These are phyloP conservation scores for Spinus pinus DNA, from an alignment of 2,797 vertebrate genomes.

Conservation along the genomic window DNA sequence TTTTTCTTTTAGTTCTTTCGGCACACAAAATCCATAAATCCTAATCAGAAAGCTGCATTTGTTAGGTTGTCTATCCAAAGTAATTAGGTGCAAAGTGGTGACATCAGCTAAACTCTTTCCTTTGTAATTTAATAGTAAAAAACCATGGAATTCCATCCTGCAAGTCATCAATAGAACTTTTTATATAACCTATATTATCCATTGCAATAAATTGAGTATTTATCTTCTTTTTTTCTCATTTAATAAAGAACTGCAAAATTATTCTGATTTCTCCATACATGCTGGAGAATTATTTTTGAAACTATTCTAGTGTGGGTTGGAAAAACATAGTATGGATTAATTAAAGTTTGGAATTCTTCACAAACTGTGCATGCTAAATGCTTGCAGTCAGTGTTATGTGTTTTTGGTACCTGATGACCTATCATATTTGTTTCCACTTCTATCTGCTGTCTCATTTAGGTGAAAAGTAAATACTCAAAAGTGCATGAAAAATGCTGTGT, in stretches of 20 bases:
- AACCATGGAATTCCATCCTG: not conserved
- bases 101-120: not conserved
- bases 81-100: not conserved
- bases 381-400: not conserved
- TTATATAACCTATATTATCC: not conserved
- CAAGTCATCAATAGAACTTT: not conserved
- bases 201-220: not conserved
- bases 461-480: not conserved
- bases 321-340: not conserved
- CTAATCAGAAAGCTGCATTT: rapidly evolving
- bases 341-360: not conserved
- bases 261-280: not conserved
- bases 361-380: not conserved
- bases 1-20: not conserved
- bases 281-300: not conserved
- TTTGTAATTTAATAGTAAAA: not conserved
- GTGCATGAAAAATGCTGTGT: not conserved
- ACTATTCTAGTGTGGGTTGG: not conserved
- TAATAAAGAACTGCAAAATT: not conserved
- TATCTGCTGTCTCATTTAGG: not conserved
- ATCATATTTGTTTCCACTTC: not conserved
- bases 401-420: not conserved
- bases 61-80: not conserved
- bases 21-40: not conserved
- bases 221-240: too few relatives aligned